Base-by-base conservation (phyloP, 2,888 invertebrate genomes). In the Megaustenia siamemsis region DNA sequence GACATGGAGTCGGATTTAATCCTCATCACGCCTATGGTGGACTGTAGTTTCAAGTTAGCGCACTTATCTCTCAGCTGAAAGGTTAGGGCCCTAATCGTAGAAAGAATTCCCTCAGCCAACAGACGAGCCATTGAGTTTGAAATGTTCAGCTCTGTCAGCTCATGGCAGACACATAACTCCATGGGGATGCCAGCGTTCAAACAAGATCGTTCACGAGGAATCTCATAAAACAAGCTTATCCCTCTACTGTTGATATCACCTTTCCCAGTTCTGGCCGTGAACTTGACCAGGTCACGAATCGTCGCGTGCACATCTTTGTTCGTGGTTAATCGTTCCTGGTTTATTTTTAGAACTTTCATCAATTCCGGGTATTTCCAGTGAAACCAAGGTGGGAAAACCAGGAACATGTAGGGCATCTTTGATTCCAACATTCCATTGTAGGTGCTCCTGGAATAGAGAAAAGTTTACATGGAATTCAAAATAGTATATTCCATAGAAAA, bases 221-320 rank as follows among this genome's bases (percentile, higher is more conserved):
- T 90, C 43, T 88, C 86, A 38, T 87, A 75, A 87, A 93, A 92
- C 40, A 93, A 87, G 86, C 93, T 93, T 18, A 92, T 92, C 1
- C 93, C 93, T 45, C 93, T n/a, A 35, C 73, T 32, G 24, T 21
- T 69, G 35, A 85, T 18, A 40, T 82, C 79, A 4, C 53, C 87
- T 82, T 40, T 35, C 8, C 78, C 68, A 8, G 86, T 68, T 56
- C 21, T 49, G 24, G 88, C 40, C 89, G 88, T 96, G 94, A 86
- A 92, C 83, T 95, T 43, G 12, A 97, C 91, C 0, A 97, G 95
- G 90, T 96, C 96, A 87, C 96, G 94, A 1, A 98, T 94, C 0
- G 97, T 97, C 63, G 96, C 96, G 93, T 98, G 96, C n/a, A 98
- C 95, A 93, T 99, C 98, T 91, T 98, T 98, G 0, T 98, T 98